Evolutionary conservation across 2,888 invertebrate genomes (phyloP), one percentile per base, ranked within the genome.

Genomic region (Dryocosmus kuriphilus): DNA sequence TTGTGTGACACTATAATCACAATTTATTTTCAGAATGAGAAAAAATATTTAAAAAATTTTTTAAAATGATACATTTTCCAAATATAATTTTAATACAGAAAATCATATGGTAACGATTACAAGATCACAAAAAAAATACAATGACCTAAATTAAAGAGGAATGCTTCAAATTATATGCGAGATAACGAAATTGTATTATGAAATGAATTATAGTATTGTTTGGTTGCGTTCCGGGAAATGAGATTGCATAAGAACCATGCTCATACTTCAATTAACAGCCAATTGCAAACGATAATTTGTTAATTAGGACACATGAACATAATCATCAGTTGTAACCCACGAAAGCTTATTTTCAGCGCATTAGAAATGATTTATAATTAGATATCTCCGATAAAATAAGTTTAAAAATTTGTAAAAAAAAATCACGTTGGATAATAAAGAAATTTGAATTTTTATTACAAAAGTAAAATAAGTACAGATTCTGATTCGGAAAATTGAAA

Each of bases 161-260:
- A 46, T 19, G 16, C 16, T 5, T 46, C 5, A 19, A 46, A 46
- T 19, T 62, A 62, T n/a, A 19, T 11, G 35, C 7, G 63, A 35
- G 63, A 63, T 35, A 62, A 62, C 4, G 46, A 35, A 35, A 9
- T 35, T 19, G 32, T 35, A 35, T 38, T 63, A 35, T 35, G 8
- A 22, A n/a, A 63, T 62, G 61, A 62, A 32, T 60, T 62, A 63
- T 63, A 63, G n/a, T 62, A 62, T 63, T 63, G 63, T 35, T 35
- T 38, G 22, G 32, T 32, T 22, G 63, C 6, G 22, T 63, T 38
- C 63, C 8, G 32, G 22, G 38, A 63, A 63, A n/a, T 63, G 35
- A 63, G 63, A 35, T 63, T 63, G 35, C 63, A 30, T 63, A 63
- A 35, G 35, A 63, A 63, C n/a, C 63, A 63, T 38, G 55, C 22